Base-by-base conservation (phyloP, 2,113 vertebrate species). In the Arvicanthis niloticus region DNA sequence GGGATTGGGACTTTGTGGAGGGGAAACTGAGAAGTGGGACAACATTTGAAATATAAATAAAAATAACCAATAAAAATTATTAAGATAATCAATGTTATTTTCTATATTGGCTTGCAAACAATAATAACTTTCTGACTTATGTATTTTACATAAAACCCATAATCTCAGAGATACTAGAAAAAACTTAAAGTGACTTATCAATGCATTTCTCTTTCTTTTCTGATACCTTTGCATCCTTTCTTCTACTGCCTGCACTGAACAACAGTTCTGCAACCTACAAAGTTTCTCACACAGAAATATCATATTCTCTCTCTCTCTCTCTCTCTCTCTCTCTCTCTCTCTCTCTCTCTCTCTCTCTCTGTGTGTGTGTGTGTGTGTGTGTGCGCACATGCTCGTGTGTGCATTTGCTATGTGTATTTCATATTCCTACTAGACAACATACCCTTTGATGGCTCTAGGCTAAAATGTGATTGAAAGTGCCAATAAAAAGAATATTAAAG, bases 401-500 rank as follows among this genome's bases (percentile, higher is more conserved):
- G 51, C 51, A 51, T 51, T 11, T 51, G 51, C 51, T 51, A 51
- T 51, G 10, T 51, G 51, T 51, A 51, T 51, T 51, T 51, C 65
- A 31, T 12, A 67, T 70, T 88, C 78, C 62, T 97, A 88, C 70
- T 98, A 91, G 3, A 2, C 17, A 72, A n/a, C 37, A 72, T 11
- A n/a, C 1, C 16, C 11, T 5, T 37, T n/a, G 37, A 17, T 72
- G 7, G 37, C 70, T 72, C 70, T 72, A 72, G 37, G 94, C 95
- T 7, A 56, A 95, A 3, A 97, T 94, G 73, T 98, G 97, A 94
- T 90, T 92, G 60, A 95, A 97, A 98, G 97, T 80, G 76, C 94
- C 98, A 98, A 97, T 97, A 95, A 94, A 93, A 97, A 97, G 93
- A 7, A 68, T 95, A 97, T 97, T 93, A 97, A 81, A 80, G 16